phyloP scores from a whole-genome alignment of 2,113 vertebrate genomes.

The Ascaphus truei region DNA sequence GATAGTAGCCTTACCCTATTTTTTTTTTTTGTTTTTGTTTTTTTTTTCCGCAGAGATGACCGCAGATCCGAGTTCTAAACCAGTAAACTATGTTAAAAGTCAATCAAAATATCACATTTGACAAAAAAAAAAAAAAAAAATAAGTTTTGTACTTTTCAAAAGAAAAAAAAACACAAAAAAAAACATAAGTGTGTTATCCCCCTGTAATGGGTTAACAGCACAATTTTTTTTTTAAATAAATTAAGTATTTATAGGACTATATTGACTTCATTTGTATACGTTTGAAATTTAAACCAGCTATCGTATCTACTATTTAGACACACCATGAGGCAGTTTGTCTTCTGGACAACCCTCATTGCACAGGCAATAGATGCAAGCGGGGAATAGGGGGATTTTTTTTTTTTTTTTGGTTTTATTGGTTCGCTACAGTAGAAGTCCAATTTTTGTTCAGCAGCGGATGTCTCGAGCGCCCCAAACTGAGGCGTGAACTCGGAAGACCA shows the following conservation, averaged over 20 bases:
- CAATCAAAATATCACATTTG: slow-evolving; percentile 70
- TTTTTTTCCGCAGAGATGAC: slow-evolving; percentile 53
- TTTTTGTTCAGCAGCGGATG: slow-evolving; percentile 11
- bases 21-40: slow-evolving; percentile 43
- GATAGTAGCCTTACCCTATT: slow-evolving; percentile 81
- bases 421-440: not conserved
- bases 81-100: slow-evolving; percentile 64
- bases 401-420: not conserved
- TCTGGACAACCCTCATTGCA: not conserved
- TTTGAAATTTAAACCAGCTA: slow-evolving; percentile 73
- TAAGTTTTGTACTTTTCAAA: slow-evolving; percentile 74
- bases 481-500: not conserved
- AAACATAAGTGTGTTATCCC: slow-evolving; percentile 64
- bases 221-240: slow-evolving; percentile 78
- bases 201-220: slow-evolving; percentile 73
- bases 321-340: not conserved
- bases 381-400: not conserved
- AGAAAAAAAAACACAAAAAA: not conserved
- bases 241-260: slow-evolving; percentile 84
- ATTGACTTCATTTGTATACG: slow-evolving; percentile 81
- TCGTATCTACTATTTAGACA: not conserved
- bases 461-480: not conserved
- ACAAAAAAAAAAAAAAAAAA: slow-evolving; percentile 57
- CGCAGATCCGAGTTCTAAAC: slow-evolving; percentile 70
- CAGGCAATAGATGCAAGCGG: not conserved